Conservation (phyloP, 2,113 vertebrate species). For the Aleadryas rufinucha region DNA sequence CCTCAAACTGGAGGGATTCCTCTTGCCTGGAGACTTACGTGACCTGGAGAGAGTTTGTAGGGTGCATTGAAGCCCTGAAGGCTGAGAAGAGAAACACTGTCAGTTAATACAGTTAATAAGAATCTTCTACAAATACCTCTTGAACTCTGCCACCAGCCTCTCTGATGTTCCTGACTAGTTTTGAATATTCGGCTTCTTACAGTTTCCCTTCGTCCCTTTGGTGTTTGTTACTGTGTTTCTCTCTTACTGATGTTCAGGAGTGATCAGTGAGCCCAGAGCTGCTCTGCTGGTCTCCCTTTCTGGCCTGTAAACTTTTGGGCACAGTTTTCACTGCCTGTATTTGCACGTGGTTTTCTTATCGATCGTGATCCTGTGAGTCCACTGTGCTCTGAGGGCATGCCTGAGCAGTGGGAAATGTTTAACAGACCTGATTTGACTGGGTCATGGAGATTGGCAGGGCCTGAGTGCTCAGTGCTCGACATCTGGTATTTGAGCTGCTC, state of each 20-base stretch:
- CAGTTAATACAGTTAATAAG: not conserved
- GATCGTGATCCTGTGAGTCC: not conserved
- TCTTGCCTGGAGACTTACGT: not conserved
- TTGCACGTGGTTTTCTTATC: not conserved
- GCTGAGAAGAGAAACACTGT: not conserved
- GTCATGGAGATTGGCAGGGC: not conserved
- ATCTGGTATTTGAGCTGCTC: not conserved
- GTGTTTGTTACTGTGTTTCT: not conserved
- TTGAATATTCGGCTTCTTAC: not conserved
- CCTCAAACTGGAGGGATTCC: not conserved
- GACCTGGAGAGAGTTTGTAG: not conserved
- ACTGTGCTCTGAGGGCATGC: fast-evolving
- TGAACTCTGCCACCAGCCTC: not conserved
- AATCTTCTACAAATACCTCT: not conserved
- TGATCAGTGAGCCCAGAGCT: not conserved
- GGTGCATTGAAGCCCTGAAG: not conserved
- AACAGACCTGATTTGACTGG: not conserved
- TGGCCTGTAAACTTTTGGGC: not conserved
- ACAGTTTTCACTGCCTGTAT: not conserved
- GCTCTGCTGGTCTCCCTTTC: not conserved
- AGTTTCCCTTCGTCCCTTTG: not conserved
- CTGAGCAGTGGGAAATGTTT: not conserved
- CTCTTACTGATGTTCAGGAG: not conserved
- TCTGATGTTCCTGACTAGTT: not conserved
- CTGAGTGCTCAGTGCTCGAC: fast-evolving